A percentile compares a stretch with the other conserved stretches of the same genome.
Conservation (phyloP, 2,888 invertebrate genomes). For the Xylocampa areola region DNA sequence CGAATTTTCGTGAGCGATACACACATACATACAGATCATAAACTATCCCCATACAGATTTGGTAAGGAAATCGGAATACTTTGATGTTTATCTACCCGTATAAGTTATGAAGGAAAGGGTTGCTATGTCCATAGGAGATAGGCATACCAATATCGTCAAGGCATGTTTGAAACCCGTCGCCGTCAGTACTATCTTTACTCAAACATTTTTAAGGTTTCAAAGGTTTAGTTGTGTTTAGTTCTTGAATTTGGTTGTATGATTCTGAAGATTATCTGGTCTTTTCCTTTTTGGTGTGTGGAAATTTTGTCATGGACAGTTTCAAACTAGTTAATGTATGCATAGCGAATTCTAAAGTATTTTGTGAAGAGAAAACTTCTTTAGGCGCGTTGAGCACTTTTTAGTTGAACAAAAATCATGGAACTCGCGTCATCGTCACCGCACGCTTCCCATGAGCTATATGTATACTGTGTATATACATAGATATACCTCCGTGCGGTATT, state of each 20-base stretch:
- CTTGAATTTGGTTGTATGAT: slow-evolving; percentile 40
- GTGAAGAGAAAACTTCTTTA: no score
- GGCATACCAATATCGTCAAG: slow-evolving; percentile 46
- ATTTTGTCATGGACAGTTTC: no score
- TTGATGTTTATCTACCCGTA: slow-evolving; percentile 58
- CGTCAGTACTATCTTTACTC: slow-evolving; percentile 47
- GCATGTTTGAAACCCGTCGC: slow-evolving; percentile 43
- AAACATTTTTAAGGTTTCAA: slow-evolving; percentile 41
- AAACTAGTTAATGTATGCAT: no score
- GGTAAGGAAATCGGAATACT: slow-evolving; percentile 50
- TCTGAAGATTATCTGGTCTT: slow-evolving; percentile 8
- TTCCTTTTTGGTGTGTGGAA: no score
- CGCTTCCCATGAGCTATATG: no score
- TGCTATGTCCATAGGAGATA: slow-evolving; percentile 48
- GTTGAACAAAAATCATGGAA: no score
- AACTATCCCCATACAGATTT: slow-evolving; percentile 49
- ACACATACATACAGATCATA: slow-evolving; percentile 36
- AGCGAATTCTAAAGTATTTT: no score
- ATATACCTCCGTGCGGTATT: no score
- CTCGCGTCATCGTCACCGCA: no score
- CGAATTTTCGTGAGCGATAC: slow-evolving; percentile 33
- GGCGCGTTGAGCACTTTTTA: no score
- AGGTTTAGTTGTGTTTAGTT: slow-evolving; percentile 42
- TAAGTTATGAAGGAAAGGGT: slow-evolving; percentile 59
- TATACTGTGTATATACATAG: no score